Conservation (phyloP, 2,888 invertebrate genomes). For the Terebella lapidaria region DNA sequence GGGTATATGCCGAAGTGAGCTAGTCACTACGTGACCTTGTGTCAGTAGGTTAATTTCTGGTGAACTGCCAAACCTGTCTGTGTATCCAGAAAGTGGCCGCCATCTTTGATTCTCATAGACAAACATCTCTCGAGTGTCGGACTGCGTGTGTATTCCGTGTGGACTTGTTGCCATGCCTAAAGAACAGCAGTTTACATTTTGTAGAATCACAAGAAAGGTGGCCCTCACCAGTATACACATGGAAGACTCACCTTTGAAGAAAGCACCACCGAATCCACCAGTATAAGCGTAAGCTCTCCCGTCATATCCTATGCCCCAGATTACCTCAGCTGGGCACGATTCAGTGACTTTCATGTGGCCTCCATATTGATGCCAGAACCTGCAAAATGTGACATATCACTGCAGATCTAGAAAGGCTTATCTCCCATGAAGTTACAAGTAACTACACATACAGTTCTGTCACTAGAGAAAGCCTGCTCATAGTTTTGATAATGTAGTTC, state of each 20-base stretch:
- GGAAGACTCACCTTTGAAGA: conserved; percentile 74
- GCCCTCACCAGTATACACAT: too few species aligned
- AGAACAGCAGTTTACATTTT: not conserved
- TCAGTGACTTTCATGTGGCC: conserved; percentile 79
- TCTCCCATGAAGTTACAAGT: too few species aligned
- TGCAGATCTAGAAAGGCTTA: too few species aligned
- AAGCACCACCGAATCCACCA: conserved; percentile 81
- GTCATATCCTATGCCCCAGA: conserved; percentile 88
- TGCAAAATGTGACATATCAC: conserved; percentile 39
- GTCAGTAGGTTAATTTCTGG: too few species aligned
- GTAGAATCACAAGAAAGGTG: not conserved
- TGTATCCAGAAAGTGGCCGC: conserved; percentile 87
- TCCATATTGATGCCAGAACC: conserved; percentile 82
- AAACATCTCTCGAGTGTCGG: conserved; percentile 78
- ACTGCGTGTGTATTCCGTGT: conserved; percentile 68
- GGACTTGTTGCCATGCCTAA: conserved; percentile 52
- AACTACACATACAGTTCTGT: too few species aligned
- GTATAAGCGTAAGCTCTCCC: conserved; percentile 85
- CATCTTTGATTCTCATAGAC: conserved; percentile 92
- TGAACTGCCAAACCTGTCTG: conserved; percentile 57
- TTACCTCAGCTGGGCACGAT: conserved; percentile 70
- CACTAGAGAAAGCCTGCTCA: too few species aligned
- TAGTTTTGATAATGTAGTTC: too few species aligned
- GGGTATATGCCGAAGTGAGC: too few species aligned
- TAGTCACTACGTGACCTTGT: too few species aligned